Percentiles rank a stretch among this genome's conserved stretches.
Evolutionary conservation across 1,140 invertebrate species (phyloP).

Genomic region (Drosophila pandora): DNA sequence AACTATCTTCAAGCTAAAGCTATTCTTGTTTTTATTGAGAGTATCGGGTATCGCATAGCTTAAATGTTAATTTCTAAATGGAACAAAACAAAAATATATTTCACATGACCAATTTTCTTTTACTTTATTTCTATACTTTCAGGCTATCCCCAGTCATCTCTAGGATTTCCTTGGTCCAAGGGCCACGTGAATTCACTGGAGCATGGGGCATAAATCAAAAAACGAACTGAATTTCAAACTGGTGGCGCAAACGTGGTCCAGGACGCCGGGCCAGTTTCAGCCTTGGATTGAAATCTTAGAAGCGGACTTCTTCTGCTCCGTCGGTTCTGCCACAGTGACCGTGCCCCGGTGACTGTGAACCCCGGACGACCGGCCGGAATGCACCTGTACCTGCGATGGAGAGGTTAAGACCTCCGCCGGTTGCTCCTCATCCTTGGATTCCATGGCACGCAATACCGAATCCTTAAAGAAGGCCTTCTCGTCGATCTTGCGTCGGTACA

Average conservation of each 20-base stretch:
- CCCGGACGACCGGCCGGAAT: background rate
- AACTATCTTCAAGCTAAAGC: too few species aligned
- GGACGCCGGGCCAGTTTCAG: conserved; percentile 21
- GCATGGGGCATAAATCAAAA: conserved; percentile 69
- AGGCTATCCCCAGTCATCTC: conserved; percentile 23
- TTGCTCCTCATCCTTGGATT: background rate
- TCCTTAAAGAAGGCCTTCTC: conserved; percentile 54
- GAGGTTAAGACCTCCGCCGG: background rate
- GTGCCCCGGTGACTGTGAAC: background rate
- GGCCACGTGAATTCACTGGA: conserved; percentile 60
- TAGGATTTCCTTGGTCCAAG: conserved; percentile 1
- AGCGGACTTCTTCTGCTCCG: background rate
- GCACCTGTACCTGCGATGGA: background rate
- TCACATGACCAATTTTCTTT: conserved; percentile 13
- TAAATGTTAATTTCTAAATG: too few species aligned
- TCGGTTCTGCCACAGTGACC: background rate
- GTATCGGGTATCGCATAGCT: too few species aligned
- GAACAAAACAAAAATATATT: background rate
- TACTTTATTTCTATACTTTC: conserved; percentile 32
- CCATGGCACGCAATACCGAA: conserved; percentile 37
- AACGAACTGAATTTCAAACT: conserved; percentile 31
- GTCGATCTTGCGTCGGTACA: conserved; percentile 52
- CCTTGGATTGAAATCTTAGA: conserved; percentile 10
- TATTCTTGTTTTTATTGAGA: too few species aligned
- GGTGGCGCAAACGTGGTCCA: conserved; percentile 60